Conservation (phyloP, 2,113 vertebrate genomes). For the Cygnus atratus region DNA sequence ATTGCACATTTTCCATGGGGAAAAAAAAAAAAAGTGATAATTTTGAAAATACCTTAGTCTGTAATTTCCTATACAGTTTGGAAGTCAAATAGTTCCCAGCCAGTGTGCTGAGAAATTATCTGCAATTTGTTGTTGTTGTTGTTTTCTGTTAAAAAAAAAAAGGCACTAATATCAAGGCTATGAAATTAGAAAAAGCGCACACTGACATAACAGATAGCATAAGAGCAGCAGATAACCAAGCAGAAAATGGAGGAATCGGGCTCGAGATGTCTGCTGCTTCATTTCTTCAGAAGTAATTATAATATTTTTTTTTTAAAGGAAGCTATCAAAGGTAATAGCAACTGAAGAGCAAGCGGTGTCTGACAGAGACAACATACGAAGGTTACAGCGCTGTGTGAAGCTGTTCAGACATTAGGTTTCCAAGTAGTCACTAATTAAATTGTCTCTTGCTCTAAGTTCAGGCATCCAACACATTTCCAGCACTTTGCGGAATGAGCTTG, state of each 20-base stretch:
- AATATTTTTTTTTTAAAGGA: neutral
- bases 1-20: neutral
- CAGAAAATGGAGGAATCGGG: neutral
- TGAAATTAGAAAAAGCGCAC: neutral
- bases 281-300: neutral
- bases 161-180: neutral
- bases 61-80: neutral
- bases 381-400: rapidly evolving
- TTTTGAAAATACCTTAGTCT: neutral
- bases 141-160: neutral
- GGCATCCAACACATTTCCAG: neutral
- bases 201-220: neutral
- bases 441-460: neutral
- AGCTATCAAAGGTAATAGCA: neutral
- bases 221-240: neutral
- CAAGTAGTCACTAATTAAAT: neutral
- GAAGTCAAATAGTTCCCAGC: neutral
- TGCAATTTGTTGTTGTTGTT: neutral
- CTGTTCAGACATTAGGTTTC: neutral
- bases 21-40: neutral
- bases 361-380: rapidly evolving
- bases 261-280: neutral
- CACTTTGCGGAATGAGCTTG: neutral
- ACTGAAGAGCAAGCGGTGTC: rapidly evolving
- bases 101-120: neutral